phyloP scores from a whole-genome alignment of 2,888 invertebrate genomes.

The Xanthia icteritia region DNA sequence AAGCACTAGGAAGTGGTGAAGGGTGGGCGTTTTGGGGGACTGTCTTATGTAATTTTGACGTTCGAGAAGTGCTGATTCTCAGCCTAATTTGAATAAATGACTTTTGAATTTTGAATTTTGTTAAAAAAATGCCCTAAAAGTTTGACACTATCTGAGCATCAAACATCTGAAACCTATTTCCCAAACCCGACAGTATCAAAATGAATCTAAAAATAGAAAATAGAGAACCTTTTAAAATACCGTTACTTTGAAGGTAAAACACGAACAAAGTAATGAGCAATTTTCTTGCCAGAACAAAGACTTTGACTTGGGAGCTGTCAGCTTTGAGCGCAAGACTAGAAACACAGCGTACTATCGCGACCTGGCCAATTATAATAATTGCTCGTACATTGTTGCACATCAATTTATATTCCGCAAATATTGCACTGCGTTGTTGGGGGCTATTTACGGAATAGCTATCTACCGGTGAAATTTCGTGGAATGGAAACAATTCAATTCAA shows the following conservation, averaged over 20 bases:
- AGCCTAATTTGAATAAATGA: no score
- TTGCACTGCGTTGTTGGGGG: background rate
- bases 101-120: no score
- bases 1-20: no score
- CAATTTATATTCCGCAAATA: slow-evolving; percentile 16
- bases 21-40: no score
- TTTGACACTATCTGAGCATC: no score
- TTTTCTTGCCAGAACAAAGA: slow-evolving; percentile 50
- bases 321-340: slow-evolving; percentile 12
- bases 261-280: slow-evolving; percentile 23
- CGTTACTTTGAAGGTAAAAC: slow-evolving; percentile 12
- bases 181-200: background rate
- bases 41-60: no score
- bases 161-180: no score
- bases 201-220: background rate
- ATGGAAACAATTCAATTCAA: background rate
- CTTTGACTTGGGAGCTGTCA: slow-evolving; percentile 10
- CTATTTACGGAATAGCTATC: background rate
- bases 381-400: background rate
- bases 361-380: slow-evolving; percentile 54
- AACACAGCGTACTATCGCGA: background rate
- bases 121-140: no score
- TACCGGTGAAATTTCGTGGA: background rate
- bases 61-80: no score
- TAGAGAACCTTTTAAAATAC: background rate